phyloP scores from a whole-genome alignment of 2,797 vertebrate species.

The Mormyrops attenuatus region DNA sequence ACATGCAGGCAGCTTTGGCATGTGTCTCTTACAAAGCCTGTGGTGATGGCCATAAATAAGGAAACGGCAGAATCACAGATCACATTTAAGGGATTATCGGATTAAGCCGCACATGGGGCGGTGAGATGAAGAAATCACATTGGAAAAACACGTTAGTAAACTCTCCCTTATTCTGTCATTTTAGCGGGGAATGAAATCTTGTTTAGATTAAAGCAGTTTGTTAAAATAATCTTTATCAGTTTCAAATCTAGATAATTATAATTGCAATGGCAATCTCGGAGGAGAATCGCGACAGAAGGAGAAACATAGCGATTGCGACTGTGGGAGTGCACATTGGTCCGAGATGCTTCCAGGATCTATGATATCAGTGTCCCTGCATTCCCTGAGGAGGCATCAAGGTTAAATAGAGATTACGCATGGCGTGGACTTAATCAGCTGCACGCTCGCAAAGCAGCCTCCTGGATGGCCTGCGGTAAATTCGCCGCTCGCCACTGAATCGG shows the following conservation, averaged over 20 bases:
- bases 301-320: neutral
- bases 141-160: conserved; percentile 2
- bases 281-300: neutral
- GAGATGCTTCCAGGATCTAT: neutral
- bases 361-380: neutral
- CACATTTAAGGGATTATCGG: conserved; percentile 9
- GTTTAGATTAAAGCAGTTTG: neutral
- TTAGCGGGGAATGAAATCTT: neutral
- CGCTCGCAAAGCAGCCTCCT: neutral
- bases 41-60: conserved; percentile 1
- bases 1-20: neutral
- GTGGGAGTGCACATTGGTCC: neutral
- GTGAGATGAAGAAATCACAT: neutral
- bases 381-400: neutral
- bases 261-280: neutral
- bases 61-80: conserved; percentile 4
- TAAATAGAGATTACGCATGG: conserved; percentile 16
- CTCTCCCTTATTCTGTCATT: neutral
- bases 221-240: neutral
- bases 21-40: neutral
- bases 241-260: neutral
- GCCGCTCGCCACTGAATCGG: neutral
- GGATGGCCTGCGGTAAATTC: neutral
- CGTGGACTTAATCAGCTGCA: conserved; percentile 5
- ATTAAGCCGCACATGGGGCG: neutral